Base-by-base conservation (phyloP, 2,113 vertebrate species). In the Clupea harengus region DNA sequence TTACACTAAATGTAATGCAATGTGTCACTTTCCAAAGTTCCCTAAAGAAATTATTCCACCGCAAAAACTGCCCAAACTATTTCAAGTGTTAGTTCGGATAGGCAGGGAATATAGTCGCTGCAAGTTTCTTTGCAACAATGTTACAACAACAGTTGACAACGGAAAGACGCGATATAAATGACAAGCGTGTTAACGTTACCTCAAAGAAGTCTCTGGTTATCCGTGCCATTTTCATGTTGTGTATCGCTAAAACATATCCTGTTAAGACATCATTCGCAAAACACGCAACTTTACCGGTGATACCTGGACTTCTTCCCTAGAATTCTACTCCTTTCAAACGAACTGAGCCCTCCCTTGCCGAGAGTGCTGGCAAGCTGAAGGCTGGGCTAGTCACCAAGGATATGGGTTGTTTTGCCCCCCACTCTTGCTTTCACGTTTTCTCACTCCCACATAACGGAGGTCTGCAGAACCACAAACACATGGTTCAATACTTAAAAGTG, bases 381-480 rank as follows among this genome's bases (percentile, higher is more conserved):
- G 94, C 94, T 91, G 95, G 92, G 92, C 94, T 92, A 93, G 93
- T 95, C 90, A 49, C 93, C 91, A 91, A 92, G 91, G 94, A 85
- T 82, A 94, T 92, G 88, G 86, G 87, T 91, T 93, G 92, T 93
- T 94, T 95, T 88, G 52, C 92, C 91, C 93, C 94, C 92, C 92
- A 75, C 91, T 88, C 89, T 54, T 82, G 82, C 85, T 72, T 50
- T 20, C 80, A 13, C 20, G 81, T 86, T 82, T 67, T 87, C 88
- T 88, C 81, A 17, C 49, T 75, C 85, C 81, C 89, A 83, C 84
- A 64, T 88, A 91, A 90, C 25, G 54, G 18, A 32, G 17, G n/a
- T 83, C 67, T 82, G 54, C 86, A 39, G 57, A 82, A 84, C 84
- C 84, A 84, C 46, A 49, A 57, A 32, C 84, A 83, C 87, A 90